phyloP scores from a whole-genome alignment of 2,888 invertebrate genomes.

The Conchocele bisecta region DNA sequence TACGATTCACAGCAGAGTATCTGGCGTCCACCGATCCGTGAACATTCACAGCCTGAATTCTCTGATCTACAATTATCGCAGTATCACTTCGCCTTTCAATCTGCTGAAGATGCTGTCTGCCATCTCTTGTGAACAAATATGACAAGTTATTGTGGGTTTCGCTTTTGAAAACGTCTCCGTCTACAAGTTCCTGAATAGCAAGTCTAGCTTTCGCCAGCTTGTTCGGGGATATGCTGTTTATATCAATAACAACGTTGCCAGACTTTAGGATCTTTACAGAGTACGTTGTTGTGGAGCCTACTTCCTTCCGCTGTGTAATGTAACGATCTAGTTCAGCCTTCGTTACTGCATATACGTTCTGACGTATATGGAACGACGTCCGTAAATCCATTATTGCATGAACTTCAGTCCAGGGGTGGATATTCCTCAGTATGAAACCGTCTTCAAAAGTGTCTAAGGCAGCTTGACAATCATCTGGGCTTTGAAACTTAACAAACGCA shows the following conservation, averaged over 20 bases:
- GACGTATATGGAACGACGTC: constrained; percentile 42
- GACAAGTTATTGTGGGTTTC: constrained; percentile 27
- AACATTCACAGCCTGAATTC: constrained; percentile 52
- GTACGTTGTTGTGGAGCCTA: constrained; percentile 4
- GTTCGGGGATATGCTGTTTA: constrained; percentile 47
- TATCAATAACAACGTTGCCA: constrained; percentile 52
- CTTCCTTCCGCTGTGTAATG: constrained; percentile 13
- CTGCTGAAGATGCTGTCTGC: constrained; percentile 35
- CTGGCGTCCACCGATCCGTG: constrained; percentile 50
- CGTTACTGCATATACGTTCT: constrained; percentile 45
- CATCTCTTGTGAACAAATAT: constrained; percentile 54
- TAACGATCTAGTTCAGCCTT: constrained; percentile 40
- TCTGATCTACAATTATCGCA: constrained; percentile 54
- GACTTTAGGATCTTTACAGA: constrained; percentile 33
- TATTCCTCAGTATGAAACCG: background rate
- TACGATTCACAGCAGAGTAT: constrained; percentile 23
- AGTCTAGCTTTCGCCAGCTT: constrained; percentile 50
- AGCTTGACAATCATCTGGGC: constrained; percentile 57
- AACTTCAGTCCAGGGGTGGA: constrained; percentile 6
- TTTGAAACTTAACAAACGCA: constrained; percentile 58
- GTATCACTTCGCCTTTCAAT: constrained; percentile 48
- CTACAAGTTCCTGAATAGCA: constrained; percentile 50
- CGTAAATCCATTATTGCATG: constrained; percentile 42
- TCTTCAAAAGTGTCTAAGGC: constrained; percentile 32
- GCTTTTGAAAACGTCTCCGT: constrained; percentile 55